Evolutionary conservation across 2,888 invertebrate genomes (phyloP).

Genomic region (Cistogaster globosa): DNA sequence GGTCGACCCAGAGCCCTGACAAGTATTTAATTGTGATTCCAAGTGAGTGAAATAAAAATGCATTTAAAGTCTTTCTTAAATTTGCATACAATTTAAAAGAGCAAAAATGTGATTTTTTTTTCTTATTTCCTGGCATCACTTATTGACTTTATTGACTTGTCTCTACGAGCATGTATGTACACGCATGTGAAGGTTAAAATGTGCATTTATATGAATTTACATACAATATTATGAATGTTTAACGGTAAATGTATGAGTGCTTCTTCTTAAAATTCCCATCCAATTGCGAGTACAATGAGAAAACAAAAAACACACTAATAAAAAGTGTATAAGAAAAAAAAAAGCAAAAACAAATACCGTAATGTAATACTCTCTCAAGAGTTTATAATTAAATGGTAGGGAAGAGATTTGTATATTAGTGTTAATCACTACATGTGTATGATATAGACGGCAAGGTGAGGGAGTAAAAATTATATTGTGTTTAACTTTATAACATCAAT

Average conservation of each 20-base stretch:
- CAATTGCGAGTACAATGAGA: not conserved
- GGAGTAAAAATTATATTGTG: not conserved
- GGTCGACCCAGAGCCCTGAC: not conserved
- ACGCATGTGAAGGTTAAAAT: too few species aligned
- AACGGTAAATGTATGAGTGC: not conserved
- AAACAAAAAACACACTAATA: not conserved
- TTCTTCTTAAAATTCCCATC: slow-evolving; percentile 2
- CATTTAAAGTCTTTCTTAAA: not conserved
- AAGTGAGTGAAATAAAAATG: not conserved
- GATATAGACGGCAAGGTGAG: not conserved
- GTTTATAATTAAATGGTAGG: slow-evolving; percentile 3
- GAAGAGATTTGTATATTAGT: not conserved
- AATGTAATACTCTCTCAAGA: not conserved
- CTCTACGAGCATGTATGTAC: too few species aligned
- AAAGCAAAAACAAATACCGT: not conserved
- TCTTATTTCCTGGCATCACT: not conserved
- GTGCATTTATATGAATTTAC: not conserved
- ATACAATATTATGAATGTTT: not conserved
- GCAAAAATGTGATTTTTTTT: not conserved
- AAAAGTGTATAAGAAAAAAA: slow-evolving; percentile 1
- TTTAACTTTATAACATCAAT: not conserved
- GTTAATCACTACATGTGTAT: not conserved
- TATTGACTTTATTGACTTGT: too few species aligned
- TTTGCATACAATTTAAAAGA: not conserved
- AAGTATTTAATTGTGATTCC: slow-evolving; percentile 4